Evolutionary conservation across 37 sponge, comb jelly and placozoan species (phyloP).

Genomic region (Axinella damicornis): DNA sequence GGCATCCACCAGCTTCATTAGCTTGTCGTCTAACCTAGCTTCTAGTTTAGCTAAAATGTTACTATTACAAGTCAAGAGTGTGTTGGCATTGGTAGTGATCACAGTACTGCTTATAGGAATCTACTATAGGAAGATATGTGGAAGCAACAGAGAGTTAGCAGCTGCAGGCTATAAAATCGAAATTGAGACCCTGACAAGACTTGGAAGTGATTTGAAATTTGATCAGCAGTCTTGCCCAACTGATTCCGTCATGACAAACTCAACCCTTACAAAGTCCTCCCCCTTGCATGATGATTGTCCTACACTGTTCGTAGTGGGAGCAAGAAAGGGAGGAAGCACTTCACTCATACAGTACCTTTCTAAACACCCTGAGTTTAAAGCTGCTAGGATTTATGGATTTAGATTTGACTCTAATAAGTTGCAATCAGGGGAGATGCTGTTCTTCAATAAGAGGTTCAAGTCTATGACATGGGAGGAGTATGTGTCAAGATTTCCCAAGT

Average conservation of each 20-base stretch:
- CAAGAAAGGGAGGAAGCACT: slow-evolving; percentile 84
- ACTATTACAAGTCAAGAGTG: too few species aligned
- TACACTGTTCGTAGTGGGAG: slow-evolving; percentile 79
- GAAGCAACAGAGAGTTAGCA: too few species aligned
- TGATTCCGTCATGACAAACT: slow-evolving; percentile 15
- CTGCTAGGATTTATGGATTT: slow-evolving; percentile 42
- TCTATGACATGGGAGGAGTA: slow-evolving; percentile 58
- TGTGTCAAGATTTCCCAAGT: background rate
- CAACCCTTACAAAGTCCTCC: background rate
- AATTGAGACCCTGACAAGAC: too few species aligned
- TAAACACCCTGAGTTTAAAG: slow-evolving; percentile 76
- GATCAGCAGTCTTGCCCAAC: slow-evolving; percentile 36
- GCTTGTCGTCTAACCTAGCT: too few species aligned
- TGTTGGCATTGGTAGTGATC: too few species aligned
- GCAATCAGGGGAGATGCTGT: slow-evolving; percentile 73
- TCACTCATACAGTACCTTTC: slow-evolving; percentile 80
- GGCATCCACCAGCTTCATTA: too few species aligned
- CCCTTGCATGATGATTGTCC: slow-evolving; percentile 73
- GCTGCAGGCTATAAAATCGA: too few species aligned
- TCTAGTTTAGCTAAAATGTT: too few species aligned
- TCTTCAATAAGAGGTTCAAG: slow-evolving; percentile 51
- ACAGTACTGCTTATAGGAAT: too few species aligned
- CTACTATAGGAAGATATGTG: too few species aligned
- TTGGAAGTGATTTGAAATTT: slow-evolving; percentile 49
- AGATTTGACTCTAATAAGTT: too few species aligned